Evolutionary conservation across 2,113 vertebrate genomes (phyloP).

Genomic region (Hippocampus mohnikei): DNA sequence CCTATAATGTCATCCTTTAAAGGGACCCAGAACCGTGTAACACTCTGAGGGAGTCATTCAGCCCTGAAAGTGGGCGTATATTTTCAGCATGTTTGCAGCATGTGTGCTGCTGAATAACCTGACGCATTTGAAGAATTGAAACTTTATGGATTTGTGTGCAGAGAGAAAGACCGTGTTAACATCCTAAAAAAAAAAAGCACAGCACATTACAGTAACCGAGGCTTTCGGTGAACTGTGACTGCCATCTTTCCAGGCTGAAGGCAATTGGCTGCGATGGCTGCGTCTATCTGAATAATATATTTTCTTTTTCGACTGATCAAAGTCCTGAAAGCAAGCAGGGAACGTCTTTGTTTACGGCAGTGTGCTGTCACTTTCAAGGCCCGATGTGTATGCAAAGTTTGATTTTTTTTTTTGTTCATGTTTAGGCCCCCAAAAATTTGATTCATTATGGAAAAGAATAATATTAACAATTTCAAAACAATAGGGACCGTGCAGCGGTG

Average conservation of each 20-base stretch:
- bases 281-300: constrained; percentile 16
- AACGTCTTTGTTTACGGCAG: not conserved
- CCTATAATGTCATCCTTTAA: constrained; percentile 41
- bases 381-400: too few relatives aligned
- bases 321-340: constrained; percentile 9
- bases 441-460: too few relatives aligned
- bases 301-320: constrained; percentile 16
- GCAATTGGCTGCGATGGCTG: constrained; percentile 26
- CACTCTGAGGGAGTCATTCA: constrained; percentile 33
- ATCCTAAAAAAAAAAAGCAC: constrained; percentile 14
- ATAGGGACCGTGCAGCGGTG: too few relatives aligned
- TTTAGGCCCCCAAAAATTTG: too few relatives aligned
- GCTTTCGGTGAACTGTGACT: constrained; percentile 23
- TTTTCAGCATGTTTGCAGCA: constrained; percentile 7
- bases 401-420: too few relatives aligned
- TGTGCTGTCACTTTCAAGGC: not conserved
- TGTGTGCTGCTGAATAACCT: constrained; percentile 21
- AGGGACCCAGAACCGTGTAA: constrained; percentile 39
- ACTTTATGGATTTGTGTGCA: constrained; percentile 6
- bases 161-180: constrained; percentile 7
- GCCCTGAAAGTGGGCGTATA: constrained; percentile 10
- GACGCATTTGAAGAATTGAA: constrained; percentile 22
- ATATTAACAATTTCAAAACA: too few relatives aligned
- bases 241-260: constrained; percentile 22
- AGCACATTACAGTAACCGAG: constrained; percentile 34